These are phyloP conservation scores for Glyphotaelius pellucidus DNA, from an alignment of 2,888 invertebrate species.

Conservation along the genomic window DNA sequence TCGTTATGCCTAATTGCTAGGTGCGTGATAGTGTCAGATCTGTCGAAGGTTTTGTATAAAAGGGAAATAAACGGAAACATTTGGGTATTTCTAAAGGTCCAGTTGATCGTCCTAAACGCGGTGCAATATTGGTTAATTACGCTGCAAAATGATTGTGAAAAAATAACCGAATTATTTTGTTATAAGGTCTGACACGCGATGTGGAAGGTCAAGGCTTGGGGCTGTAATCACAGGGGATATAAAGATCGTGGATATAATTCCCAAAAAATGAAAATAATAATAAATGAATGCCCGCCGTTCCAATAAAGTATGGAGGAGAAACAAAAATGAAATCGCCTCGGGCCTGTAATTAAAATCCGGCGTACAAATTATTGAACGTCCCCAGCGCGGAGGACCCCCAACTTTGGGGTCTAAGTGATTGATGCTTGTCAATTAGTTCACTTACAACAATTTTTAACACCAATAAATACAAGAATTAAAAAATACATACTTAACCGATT, in stretches of 20 bases:
- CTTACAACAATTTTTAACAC: neutral
- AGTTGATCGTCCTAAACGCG: neutral
- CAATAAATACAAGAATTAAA: neutral
- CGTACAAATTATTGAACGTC: constrained; percentile 52
- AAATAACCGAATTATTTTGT: neutral
- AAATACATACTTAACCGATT: neutral
- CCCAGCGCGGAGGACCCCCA: constrained; percentile 3
- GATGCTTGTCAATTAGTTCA: constrained; percentile 2
- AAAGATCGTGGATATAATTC: constrained; percentile 59
- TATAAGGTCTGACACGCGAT: constrained; percentile 37
- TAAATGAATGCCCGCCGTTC: constrained; percentile 60
- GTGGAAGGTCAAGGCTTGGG: constrained; percentile 33
- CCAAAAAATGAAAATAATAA: constrained; percentile 62
- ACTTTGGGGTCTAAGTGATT: constrained; percentile 35
- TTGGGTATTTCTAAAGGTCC: neutral
- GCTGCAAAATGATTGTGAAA: neutral
- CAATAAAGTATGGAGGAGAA: constrained; percentile 61
- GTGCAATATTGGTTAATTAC: constrained; percentile 20
- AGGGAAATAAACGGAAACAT: neutral
- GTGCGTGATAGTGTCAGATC: neutral
- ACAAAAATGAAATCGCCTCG: constrained; percentile 64
- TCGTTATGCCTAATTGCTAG: neutral
- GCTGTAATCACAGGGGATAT: constrained; percentile 56
- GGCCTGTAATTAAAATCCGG: constrained; percentile 65
- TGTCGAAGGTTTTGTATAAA: neutral